Percentiles rank a stretch among this genome's conserved stretches.
These are phyloP conservation scores for Andrena marginata DNA, from an alignment of 2,888 invertebrate genomes.

Conservation along the genomic window DNA sequence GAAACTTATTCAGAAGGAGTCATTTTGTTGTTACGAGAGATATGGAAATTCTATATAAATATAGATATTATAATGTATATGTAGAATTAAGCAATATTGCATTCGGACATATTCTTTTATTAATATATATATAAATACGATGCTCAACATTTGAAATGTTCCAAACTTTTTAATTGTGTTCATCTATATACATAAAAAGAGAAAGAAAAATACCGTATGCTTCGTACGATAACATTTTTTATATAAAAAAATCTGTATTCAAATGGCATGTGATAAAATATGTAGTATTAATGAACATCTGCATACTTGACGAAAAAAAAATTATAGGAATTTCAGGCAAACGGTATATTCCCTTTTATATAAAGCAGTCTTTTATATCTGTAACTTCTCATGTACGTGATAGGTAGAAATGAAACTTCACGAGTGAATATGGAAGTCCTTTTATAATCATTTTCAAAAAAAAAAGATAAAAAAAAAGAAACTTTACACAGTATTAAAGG, in stretches of 20 bases:
- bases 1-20: slow-evolving; percentile 62
- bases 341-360: slow-evolving; percentile 53
- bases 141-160: slow-evolving; percentile 73
- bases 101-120: slow-evolving; percentile 74
- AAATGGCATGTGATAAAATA: slow-evolving; percentile 58
- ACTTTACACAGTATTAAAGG: slow-evolving; percentile 14
- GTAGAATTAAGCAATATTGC: slow-evolving; percentile 73
- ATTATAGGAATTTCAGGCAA: slow-evolving; percentile 36
- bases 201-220: slow-evolving; percentile 25
- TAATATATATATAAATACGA: slow-evolving; percentile 59
- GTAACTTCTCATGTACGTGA: slow-evolving; percentile 35
- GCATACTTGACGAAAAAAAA: slow-evolving; percentile 30
- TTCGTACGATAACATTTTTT: slow-evolving; percentile 49
- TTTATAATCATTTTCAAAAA: slow-evolving; percentile 9
- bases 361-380: slow-evolving; percentile 57
- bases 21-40: slow-evolving; percentile 70
- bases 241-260: slow-evolving; percentile 55
- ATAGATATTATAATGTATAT: slow-evolving; percentile 66
- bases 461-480: slow-evolving; percentile 3
- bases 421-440: slow-evolving; percentile 18
- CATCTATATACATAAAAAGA: slow-evolving; percentile 45
- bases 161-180: slow-evolving; percentile 73
- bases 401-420: slow-evolving; percentile 35
- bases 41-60: slow-evolving; percentile 70
- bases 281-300: slow-evolving; percentile 50